Conservation (phyloP, 1,140 invertebrate genomes). For the Acromyrmex echinatior region DNA sequence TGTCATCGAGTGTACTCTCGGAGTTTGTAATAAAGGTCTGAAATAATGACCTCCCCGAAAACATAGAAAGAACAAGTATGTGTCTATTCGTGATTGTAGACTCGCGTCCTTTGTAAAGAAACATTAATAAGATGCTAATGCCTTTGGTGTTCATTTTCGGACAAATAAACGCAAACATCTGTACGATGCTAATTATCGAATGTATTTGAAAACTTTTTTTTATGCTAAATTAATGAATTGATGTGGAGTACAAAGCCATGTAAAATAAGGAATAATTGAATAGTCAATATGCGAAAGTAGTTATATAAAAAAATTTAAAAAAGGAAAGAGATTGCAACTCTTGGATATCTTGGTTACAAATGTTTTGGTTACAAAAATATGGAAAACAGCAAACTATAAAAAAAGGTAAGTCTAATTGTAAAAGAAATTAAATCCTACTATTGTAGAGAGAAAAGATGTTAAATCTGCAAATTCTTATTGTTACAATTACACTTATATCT, state of each 20-base stretch:
- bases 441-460: no score
- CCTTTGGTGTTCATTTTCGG: slow-evolving; percentile 63
- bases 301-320: no score
- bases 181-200: slow-evolving; percentile 59
- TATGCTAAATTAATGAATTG: neutral
- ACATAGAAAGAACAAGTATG: slow-evolving; percentile 57
- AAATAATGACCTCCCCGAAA: neutral
- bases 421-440: no score
- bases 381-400: no score
- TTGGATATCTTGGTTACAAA: no score
- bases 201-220: neutral
- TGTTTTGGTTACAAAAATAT: no score
- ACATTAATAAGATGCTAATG: slow-evolving; percentile 78
- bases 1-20: neutral
- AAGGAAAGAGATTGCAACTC: no score
- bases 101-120: slow-evolving; percentile 74
- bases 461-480: no score
- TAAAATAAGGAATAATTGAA: neutral
- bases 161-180: slow-evolving; percentile 26
- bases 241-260: neutral
- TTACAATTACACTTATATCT: no score
- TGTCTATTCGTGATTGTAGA: slow-evolving; percentile 41
- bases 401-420: no score
- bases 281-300: no score
- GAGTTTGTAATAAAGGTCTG: neutral